A percentile compares a stretch with the other conserved stretches of the same genome.
Evolutionary conservation across 2,888 invertebrate species (phyloP).

Genomic region (Fissipunctia ypsillon): DNA sequence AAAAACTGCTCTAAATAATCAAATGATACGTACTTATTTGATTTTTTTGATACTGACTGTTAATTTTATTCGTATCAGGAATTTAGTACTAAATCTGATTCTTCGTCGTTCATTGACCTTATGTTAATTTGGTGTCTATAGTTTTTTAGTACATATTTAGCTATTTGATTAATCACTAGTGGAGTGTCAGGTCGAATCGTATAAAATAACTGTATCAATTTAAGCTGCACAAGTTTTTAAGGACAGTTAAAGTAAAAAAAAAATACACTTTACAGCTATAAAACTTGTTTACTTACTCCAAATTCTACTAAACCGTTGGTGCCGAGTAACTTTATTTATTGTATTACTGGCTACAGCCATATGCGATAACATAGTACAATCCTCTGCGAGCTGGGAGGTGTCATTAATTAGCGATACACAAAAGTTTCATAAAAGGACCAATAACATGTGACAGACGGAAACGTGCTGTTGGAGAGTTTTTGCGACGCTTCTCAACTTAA

Average conservation of each 20-base stretch:
- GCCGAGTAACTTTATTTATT: no score
- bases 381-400: not conserved
- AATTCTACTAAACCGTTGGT: not conserved
- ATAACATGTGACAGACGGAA: not conserved
- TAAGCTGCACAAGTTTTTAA: not conserved
- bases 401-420: not conserved
- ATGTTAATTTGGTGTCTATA: not conserved
- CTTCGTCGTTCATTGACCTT: not conserved
- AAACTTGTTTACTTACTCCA: not conserved
- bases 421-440: not conserved
- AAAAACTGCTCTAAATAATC: not conserved
- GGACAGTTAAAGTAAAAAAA: not conserved
- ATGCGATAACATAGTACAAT: not conserved
- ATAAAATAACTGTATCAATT: not conserved
- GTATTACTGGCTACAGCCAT: no score
- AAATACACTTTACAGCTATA: not conserved
- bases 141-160: not conserved
- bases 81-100: not conserved
- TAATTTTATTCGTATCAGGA: not conserved
- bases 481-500: not conserved
- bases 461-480: not conserved
- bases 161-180: not conserved
- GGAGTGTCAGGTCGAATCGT: not conserved
- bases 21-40: not conserved
- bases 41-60: not conserved